Evolutionary conservation across 2,797 vertebrate genomes (phyloP).

Genomic region (Sebastes ruberrimus): DNA sequence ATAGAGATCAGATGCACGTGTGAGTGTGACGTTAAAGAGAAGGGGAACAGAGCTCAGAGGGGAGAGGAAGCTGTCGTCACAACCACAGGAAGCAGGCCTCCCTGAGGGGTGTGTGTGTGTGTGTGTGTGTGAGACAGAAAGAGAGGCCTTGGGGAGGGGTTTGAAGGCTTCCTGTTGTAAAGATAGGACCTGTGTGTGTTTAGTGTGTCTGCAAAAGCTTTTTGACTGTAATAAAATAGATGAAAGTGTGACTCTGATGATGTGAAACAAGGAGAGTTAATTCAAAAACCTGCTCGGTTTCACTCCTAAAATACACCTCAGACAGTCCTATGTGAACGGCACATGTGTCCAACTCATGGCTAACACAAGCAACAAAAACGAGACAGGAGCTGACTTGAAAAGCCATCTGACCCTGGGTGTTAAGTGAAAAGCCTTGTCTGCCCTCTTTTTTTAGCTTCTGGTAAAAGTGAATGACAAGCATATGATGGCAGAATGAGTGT

Average conservation of each 20-base stretch:
- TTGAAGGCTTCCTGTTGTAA: constrained; percentile 75
- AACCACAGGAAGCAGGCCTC: constrained; percentile 74
- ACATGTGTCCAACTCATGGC: constrained; percentile 34
- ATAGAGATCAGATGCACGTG: constrained; percentile 16
- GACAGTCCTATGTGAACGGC: constrained; percentile 18
- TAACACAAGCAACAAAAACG: constrained; percentile 40
- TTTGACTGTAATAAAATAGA: neutral
- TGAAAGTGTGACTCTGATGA: neutral
- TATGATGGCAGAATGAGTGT: constrained; percentile 17
- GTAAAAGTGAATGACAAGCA: constrained; percentile 47
- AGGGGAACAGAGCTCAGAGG: constrained; percentile 42
- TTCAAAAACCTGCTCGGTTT: neutral
- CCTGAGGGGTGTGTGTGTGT: constrained; percentile 30
- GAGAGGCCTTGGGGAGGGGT: constrained; percentile 4
- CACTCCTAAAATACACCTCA: constrained; percentile 30
- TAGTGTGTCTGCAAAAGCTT: neutral
- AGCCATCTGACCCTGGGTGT: neutral
- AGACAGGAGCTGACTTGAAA: constrained; percentile 11
- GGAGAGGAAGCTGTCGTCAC: constrained; percentile 70
- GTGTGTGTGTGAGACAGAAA: neutral
- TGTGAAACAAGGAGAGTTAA: constrained; percentile 5
- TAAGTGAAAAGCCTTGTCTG: neutral
- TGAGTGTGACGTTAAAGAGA: constrained; percentile 43
- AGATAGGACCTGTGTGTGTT: constrained; percentile 21
- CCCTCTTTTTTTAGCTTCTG: constrained; percentile 26